Conservation (phyloP, 2,797 vertebrate genomes). For the Tinamus major region DNA sequence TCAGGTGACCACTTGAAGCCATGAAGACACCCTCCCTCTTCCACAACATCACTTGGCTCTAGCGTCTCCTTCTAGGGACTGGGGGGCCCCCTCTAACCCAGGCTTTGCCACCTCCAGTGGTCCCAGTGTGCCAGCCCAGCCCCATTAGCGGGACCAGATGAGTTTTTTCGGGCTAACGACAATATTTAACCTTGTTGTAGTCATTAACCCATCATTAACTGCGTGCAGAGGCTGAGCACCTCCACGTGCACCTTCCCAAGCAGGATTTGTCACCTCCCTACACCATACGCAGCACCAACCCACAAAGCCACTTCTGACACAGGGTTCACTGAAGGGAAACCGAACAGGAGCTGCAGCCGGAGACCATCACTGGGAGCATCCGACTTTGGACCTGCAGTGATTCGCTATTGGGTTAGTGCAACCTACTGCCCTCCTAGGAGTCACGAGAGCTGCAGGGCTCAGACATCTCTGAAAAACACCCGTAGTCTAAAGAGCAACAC, state of each 20-base stretch:
- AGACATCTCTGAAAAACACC: not conserved
- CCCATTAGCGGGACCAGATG: not conserved
- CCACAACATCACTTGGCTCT: fast-evolving
- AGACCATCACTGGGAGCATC: fast-evolving
- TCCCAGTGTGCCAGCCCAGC: not conserved
- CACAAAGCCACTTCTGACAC: not conserved
- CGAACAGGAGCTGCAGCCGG: not conserved
- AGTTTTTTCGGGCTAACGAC: not conserved
- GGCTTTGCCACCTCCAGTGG: no score
- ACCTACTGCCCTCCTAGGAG: not conserved
- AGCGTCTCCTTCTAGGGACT: no score
- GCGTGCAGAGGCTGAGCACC: not conserved
- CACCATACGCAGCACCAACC: not conserved
- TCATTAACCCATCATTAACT: not conserved
- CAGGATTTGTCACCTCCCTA: not conserved
- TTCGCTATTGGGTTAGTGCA: not conserved
- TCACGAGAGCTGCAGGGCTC: not conserved
- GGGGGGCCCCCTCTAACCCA: no score
- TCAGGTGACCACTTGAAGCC: not conserved
- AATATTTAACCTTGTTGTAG: no score
- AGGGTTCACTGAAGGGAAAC: not conserved
- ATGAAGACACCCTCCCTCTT: fast-evolving
- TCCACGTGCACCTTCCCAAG: not conserved
- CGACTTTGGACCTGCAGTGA: not conserved
- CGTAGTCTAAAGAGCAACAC: not conserved